Base-by-base conservation (phyloP, 2,888 invertebrate genomes). In the Eutolmus rufibarbis region DNA sequence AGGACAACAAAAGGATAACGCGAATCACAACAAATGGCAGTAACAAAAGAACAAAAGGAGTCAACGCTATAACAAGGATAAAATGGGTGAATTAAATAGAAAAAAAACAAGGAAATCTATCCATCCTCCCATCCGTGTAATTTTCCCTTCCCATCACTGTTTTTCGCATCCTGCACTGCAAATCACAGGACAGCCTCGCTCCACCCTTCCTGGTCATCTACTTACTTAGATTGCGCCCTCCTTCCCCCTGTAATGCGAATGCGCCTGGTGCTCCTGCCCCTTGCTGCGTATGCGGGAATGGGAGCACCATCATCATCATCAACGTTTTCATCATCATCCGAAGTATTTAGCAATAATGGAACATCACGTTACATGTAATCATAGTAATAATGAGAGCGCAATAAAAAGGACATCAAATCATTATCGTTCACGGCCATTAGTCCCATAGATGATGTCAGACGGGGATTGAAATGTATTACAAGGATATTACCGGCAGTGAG, bases 351-450 rank as follows among this genome's bases (percentile, higher is more conserved):
- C 82, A 82, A 82, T 82, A 82, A 82, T 82, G 82, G 40, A 40
- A 66, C 57, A 82, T 82, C 82, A 57, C 82, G 40, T 82, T 40
- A 57, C 82, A 82, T 82, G 57, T 82, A 82, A 82, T 82, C 82
- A 82, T 66, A 57, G 82, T 82, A 56, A 82, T 82, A 82, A 82
- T 82, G 57, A 57, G 57, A 82, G 56, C 66, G 82, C 82, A 82
- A 82, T 82, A 82, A 82, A 82, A 82, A 82, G 82, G 82, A 82
- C 82, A 82, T 82, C 82, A 82, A 82, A 82, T 82, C 66, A 82
- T 82, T 82, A 82, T 82, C 57, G 82, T 82, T 82, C 57, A 82
- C 57, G 82, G 57, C 82, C 37, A 82, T 82, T 82, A 82, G 82
- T 82, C 46, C 31, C 66, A 66, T 66, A 66, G 66, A 66, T 56